These are phyloP conservation scores for Apantesis nais DNA, from an alignment of 2,888 invertebrate species.

Conservation along the genomic window DNA sequence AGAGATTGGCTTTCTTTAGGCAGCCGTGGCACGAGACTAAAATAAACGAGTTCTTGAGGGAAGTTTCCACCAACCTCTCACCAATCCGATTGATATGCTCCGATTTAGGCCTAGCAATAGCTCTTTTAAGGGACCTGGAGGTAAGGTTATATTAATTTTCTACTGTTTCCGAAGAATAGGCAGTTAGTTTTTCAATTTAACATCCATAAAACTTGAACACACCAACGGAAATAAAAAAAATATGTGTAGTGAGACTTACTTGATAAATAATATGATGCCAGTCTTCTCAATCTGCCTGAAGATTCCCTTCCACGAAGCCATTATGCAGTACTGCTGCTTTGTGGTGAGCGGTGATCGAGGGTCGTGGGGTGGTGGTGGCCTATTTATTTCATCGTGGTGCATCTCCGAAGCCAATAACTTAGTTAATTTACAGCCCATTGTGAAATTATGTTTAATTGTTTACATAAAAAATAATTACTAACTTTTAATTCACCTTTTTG, in stretches of 20 bases:
- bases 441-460: slow-evolving; percentile 7
- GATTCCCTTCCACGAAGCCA: slow-evolving; percentile 96
- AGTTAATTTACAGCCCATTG: slow-evolving; percentile 91
- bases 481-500: slow-evolving; percentile 2
- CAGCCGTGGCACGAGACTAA: too few species aligned
- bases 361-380: slow-evolving; percentile 89
- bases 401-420: slow-evolving; percentile 87
- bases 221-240: not conserved
- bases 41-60: too few species aligned
- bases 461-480: not conserved
- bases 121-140: too few species aligned
- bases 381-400: slow-evolving; percentile 76
- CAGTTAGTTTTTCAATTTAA: not conserved
- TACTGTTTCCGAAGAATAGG: not conserved
- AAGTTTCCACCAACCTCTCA: too few species aligned
- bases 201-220: not conserved
- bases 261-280: slow-evolving; percentile 94
- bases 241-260: slow-evolving; percentile 86
- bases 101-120: too few species aligned
- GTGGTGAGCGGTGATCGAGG: slow-evolving; percentile 92
- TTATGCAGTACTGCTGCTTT: slow-evolving; percentile 94
- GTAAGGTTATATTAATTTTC: too few species aligned
- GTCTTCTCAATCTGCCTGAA: slow-evolving; percentile 94
- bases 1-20: too few species aligned
- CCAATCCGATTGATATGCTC: too few species aligned